Evolutionary conservation across 2,797 vertebrate genomes (phyloP).

Genomic region (Mionectes olivaceus): DNA sequence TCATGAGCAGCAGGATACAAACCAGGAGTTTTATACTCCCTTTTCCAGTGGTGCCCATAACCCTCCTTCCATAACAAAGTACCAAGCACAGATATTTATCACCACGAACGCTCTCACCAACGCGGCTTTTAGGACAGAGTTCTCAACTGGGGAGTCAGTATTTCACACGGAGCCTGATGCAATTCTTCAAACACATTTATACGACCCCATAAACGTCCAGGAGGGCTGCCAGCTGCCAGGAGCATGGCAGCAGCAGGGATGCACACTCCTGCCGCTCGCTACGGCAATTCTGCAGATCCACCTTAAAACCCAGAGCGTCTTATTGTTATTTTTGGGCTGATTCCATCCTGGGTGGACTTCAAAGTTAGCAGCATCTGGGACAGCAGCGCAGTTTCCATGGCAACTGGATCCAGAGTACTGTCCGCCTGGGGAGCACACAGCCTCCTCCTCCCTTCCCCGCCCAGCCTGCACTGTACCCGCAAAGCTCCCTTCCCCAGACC

Average conservation of each 20-base stretch:
- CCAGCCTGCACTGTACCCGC: constrained; percentile 1
- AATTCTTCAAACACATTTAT: constrained; percentile 24
- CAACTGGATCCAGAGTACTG: constrained; percentile 77
- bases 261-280: rapidly evolving
- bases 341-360: constrained; percentile 79
- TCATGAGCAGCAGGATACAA: background rate
- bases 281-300: constrained; percentile 46
- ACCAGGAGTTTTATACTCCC: background rate
- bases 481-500: background rate
- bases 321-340: constrained; percentile 79
- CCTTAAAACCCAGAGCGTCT: constrained; percentile 67
- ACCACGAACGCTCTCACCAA: rapidly evolving
- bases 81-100: constrained; percentile 21
- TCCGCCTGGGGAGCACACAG: constrained; percentile 72
- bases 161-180: background rate
- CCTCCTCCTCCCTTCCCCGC: constrained; percentile 53
- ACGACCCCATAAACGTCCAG: background rate
- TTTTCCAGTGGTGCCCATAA: background rate
- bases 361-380: constrained; percentile 80
- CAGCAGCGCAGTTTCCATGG: constrained; percentile 79
- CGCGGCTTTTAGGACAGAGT: background rate
- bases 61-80: background rate
- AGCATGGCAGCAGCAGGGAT: background rate
- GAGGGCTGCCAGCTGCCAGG: background rate
- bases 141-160: constrained; percentile 21